These are phyloP conservation scores for rabbit (Oryctolagus cuniculus) DNA, from an alignment of 2,113 vertebrate species.

Conservation along the genomic window mOryCun1.1 NC_091453.1:114310001-114310500, in stretches of 20 bases:
- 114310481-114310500: not conserved
- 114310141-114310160: not conserved
- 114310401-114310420: slow-evolving; percentile 34
- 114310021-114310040: too few relatives aligned
- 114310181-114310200: not conserved
- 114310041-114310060: too few relatives aligned
- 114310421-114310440: not conserved
- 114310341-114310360: slow-evolving; percentile 25
- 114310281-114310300: not conserved
- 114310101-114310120: not conserved
- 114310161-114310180: not conserved
- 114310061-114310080: too few relatives aligned
- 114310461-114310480: not conserved
- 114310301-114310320: not conserved
- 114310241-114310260: not conserved
- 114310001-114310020: too few relatives aligned
- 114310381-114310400: not conserved
- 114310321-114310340: slow-evolving; percentile 39
- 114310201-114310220: not conserved
- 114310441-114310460: not conserved
- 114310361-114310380: not conserved
- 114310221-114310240: slow-evolving; percentile 34
- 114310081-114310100: too few relatives aligned
- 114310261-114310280: not conserved
- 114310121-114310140: slow-evolving; percentile 14